Evolutionary conservation across 1,140 invertebrate species (phyloP).

Genomic region (Drosophila oshimai): DNA sequence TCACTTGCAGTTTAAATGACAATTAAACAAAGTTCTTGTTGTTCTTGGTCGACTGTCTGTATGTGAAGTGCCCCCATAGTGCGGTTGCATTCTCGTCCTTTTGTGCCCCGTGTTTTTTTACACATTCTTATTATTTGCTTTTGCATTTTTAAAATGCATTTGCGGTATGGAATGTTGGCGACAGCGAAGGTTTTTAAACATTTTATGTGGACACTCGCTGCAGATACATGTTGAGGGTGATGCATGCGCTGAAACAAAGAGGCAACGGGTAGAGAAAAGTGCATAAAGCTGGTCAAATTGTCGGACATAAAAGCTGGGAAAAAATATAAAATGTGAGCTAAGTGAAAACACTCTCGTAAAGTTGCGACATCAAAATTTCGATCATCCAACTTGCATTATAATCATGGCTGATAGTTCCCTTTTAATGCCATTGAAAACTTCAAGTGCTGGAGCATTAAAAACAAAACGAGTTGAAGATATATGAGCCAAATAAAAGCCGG

Average conservation of each 20-base stretch:
- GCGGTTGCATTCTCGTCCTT: slow-evolving; percentile 29
- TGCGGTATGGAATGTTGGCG: slow-evolving; percentile 47
- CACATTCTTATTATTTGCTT: slow-evolving; percentile 45
- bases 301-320: slow-evolving; percentile 23
- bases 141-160: slow-evolving; percentile 52
- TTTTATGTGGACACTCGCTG: slow-evolving; percentile 29
- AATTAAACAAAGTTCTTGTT: slow-evolving; percentile 48
- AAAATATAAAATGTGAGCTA: slow-evolving; percentile 39
- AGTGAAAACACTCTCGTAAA: slow-evolving; percentile 43
- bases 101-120: slow-evolving; percentile 29
- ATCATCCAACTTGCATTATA: slow-evolving; percentile 22
- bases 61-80: slow-evolving; percentile 48
- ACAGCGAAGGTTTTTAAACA: slow-evolving; percentile 51
- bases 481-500: not conserved
- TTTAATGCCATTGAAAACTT: slow-evolving; percentile 1
- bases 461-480: not conserved
- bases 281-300: slow-evolving; percentile 41
- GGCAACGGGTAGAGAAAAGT: slow-evolving; percentile 18
- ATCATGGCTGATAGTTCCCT: slow-evolving; percentile 9
- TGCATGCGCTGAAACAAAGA: not conserved
- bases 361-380: slow-evolving; percentile 23
- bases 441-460: slow-evolving; percentile 6
- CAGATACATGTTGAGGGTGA: slow-evolving; percentile 17
- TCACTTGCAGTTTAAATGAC: slow-evolving; percentile 56
- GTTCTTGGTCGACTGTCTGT: slow-evolving; percentile 31